Percentiles rank a stretch among this genome's conserved stretches.
These are phyloP conservation scores for Pissodes strobi DNA, from an alignment of 1,140 invertebrate species.

Conservation along the genomic window DNA sequence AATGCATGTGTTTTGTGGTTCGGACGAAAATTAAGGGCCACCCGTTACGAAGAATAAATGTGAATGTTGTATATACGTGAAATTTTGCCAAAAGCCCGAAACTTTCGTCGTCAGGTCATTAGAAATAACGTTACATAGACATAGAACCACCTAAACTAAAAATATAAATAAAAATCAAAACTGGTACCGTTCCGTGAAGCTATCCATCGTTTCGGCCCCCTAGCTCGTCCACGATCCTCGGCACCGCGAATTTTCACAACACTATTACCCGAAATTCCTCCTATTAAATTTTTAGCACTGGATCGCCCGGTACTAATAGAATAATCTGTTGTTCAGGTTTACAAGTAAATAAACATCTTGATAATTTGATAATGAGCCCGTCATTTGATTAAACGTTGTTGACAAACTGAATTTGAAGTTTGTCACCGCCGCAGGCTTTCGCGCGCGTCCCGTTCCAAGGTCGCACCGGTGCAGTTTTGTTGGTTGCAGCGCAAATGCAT, in stretches of 20 bases:
- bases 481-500: too few species aligned
- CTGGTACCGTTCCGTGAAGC: too few species aligned
- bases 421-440: background rate
- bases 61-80: too few species aligned
- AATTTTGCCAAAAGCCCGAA: too few species aligned
- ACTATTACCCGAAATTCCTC: conserved; percentile 6
- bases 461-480: background rate
- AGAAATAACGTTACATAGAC: too few species aligned
- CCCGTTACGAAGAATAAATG: too few species aligned
- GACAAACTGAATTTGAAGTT: conserved; percentile 26
- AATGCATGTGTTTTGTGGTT: too few species aligned
- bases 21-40: too few species aligned
- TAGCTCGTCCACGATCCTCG: background rate
- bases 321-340: conserved; percentile 12
- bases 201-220: conserved; percentile 2
- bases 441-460: background rate
- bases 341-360: conserved; percentile 22
- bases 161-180: too few species aligned
- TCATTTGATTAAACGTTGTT: conserved; percentile 13
- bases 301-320: conserved; percentile 1
- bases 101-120: too few species aligned
- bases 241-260: conserved; percentile 14
- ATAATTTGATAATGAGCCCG: conserved; percentile 26
- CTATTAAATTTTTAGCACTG: conserved; percentile 17
- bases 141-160: too few species aligned